These are phyloP conservation scores for Shinisaurus crocodilurus DNA, from an alignment of 2,113 vertebrate species.

Conservation along the genomic window DNA sequence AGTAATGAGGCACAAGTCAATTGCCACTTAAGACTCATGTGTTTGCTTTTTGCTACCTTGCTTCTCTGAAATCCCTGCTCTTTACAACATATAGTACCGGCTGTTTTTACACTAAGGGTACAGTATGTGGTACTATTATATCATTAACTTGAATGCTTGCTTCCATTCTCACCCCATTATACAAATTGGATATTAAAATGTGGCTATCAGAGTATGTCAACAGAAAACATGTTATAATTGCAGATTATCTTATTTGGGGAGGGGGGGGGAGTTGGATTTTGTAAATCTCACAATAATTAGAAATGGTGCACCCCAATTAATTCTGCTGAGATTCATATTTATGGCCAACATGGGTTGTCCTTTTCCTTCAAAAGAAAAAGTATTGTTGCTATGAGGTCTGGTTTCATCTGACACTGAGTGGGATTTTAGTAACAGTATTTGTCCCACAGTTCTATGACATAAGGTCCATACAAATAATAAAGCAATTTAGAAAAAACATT, in stretches of 20 bases:
- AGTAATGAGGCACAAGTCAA: constrained; percentile 82
- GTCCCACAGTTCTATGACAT: rapidly evolving
- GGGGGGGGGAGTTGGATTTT: not conserved
- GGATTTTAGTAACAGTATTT: not conserved
- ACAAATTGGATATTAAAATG: constrained; percentile 6
- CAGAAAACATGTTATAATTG: constrained; percentile 11
- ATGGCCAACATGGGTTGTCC: rapidly evolving
- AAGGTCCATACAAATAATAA: not conserved
- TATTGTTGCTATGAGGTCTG: constrained; percentile 6
- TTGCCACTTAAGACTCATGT: constrained; percentile 83
- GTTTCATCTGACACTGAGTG: not conserved
- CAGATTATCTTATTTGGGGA: constrained; percentile 1
- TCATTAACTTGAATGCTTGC: constrained; percentile 37
- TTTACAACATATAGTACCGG: constrained; percentile 39
- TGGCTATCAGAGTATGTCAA: not conserved
- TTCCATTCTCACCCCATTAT: constrained; percentile 7
- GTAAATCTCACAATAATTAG: not conserved
- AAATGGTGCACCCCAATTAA: not conserved
- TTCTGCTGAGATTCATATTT: not conserved
- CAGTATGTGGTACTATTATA: constrained; percentile 16
- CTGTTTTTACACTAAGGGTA: constrained; percentile 43
- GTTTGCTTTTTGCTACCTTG: constrained; percentile 78
- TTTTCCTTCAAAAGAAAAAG: not conserved
- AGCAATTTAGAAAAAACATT: not conserved
- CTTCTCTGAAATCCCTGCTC: constrained; percentile 65